Conservation (phyloP, 1,140 invertebrate species). For the Drosophila quadrilineata region DNA sequence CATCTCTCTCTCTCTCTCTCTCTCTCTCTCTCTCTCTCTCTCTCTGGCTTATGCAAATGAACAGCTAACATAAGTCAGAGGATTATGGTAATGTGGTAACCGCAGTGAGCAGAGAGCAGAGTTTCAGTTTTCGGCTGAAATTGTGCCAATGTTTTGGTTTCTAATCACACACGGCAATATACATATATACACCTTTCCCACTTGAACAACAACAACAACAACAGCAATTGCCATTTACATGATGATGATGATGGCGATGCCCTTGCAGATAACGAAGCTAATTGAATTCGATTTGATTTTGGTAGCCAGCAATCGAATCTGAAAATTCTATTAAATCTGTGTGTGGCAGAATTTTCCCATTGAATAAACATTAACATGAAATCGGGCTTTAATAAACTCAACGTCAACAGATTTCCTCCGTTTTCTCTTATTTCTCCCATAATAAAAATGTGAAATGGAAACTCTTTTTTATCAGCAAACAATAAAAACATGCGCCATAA, state of each 20-base stretch:
- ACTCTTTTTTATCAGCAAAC: slow-evolving; percentile 12
- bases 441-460: slow-evolving; percentile 3
- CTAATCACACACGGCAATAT: slow-evolving; percentile 30
- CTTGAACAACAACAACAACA: background rate
- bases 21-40: no score
- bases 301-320: background rate
- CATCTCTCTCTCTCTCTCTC: no score
- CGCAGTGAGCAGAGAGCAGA: background rate
- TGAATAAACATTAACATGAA: background rate
- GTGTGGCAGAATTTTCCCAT: background rate
- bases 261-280: slow-evolving; percentile 19
- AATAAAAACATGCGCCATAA: slow-evolving; percentile 26
- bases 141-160: slow-evolving; percentile 41
- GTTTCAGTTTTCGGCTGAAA: slow-evolving; percentile 25
- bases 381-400: background rate
- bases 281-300: slow-evolving; percentile 24
- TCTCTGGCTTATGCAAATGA: slow-evolving; percentile 73
- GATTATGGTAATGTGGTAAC: slow-evolving; percentile 62
- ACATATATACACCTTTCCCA: no score
- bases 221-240: slow-evolving; percentile 7
- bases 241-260: no score
- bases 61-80: slow-evolving; percentile 55
- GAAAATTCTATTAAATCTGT: background rate
- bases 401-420: background rate
- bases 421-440: background rate